A percentile compares a stretch with the other conserved stretches of the same genome.
These are phyloP conservation scores for Aix galericulata DNA, from an alignment of 2,113 vertebrate genomes.

Conservation along the genomic window DNA sequence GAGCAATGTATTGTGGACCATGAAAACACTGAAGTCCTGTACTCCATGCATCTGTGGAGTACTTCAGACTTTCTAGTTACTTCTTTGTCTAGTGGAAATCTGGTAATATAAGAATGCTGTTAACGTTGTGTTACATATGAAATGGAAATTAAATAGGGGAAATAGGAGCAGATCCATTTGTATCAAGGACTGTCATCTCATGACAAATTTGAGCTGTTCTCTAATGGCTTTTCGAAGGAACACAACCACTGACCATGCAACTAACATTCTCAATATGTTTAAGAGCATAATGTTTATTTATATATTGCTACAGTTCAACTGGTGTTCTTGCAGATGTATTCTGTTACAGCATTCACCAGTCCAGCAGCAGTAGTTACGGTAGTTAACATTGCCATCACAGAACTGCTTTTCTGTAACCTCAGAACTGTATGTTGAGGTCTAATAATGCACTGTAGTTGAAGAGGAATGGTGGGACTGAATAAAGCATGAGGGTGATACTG, in stretches of 20 bases:
- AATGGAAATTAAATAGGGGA: neutral
- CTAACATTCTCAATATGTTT: neutral
- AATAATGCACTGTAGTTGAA: neutral
- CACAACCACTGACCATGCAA: accelerated
- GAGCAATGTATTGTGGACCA: neutral
- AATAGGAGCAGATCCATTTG: neutral
- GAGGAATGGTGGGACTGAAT: neutral
- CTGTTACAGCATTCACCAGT: neutral
- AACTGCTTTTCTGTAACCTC: neutral
- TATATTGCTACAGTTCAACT: neutral
- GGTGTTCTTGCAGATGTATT: neutral
- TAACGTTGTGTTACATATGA: neutral
- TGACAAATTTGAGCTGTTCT: neutral
- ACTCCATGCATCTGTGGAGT: neutral
- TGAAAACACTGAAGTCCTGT: neutral
- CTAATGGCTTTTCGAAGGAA: neutral
- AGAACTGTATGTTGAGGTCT: neutral
- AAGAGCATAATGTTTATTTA: neutral
- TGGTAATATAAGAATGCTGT: neutral
- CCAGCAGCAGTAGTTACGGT: neutral
- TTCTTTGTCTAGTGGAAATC: neutral
- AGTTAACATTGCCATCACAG: neutral
- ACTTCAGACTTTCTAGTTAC: neutral
- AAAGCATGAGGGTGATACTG: neutral
- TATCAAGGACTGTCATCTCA: neutral